Base-by-base conservation (phyloP, 2,888 invertebrate genomes). In the Cheiracanthium punctorium region DNA sequence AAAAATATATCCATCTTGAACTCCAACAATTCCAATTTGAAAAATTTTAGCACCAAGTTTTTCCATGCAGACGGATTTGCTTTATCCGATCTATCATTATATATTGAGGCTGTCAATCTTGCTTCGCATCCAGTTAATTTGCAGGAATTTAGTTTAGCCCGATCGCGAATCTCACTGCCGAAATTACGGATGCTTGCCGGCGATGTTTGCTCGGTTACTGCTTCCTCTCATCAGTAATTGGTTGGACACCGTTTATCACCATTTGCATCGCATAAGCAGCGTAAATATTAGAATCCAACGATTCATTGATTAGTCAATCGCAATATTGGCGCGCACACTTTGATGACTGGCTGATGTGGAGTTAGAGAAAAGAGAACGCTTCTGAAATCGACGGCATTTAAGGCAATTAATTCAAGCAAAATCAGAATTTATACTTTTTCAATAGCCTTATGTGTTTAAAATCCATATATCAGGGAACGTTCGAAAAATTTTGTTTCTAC, bases 221-320 rank as follows among this genome's bases (percentile, higher is more conserved):
- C 30, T 67, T 30, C 67, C 30, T 67, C 67, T 32, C 67, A n/a
- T 67, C 30, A n/a, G 67, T 67, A 67, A 67, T 67, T 29, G 67
- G 30, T 67, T 17, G 30, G 32, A 67, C 30, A 32, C 32, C 67
- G 32, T 67, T 67, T 67, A 67, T 67, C 30, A 32, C 67, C 67
- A 67, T 67, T 67, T 67, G 14, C 32, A 67, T 67, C 67, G 67
- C 32, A 32, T 67, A 67, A 67, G 67, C 67, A 30, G 4, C n/a
- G 67, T 67, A 67, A 67, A 32, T 67, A 32, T 32, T 67, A 14
- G 30, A 67, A 32, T 67, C 67, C 1, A 24, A 67, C 67, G 67
- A 32, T 32, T 30, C 32, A 32, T 30, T 32, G 67, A 67, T 67
- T 67, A 67, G 30, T 67, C 67, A 67, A 32, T 29, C 67, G 14